Base-by-base conservation (phyloP, 2,888 invertebrate genomes). In the Pantelozetes paolii region DNA sequence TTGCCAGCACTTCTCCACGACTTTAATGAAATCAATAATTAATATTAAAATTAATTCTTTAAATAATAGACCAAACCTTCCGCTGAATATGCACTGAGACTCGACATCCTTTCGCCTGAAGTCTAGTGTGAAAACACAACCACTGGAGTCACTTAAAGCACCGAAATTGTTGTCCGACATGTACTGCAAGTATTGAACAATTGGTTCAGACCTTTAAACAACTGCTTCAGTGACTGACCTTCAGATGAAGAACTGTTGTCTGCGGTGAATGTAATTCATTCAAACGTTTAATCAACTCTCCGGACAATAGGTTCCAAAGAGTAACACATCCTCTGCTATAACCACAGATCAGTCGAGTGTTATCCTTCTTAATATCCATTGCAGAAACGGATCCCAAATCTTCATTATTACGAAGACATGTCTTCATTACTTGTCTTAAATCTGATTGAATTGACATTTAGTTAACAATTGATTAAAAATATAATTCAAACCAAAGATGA, bases 21-120 rank as follows among this genome's bases (percentile, higher is more conserved):
- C 95, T 94, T 42, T 13, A 79, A 78, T n/a, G 15, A 11, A 20
- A 72, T 42, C 1, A 1, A 26, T 26, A 20, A 20, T 13, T 3
- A 40, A 72, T 6, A 40, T 9, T 23, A 50, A 70, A 1, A 6
- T 11, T 72, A 1, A 11, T n/a, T 3, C 11, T n/a, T 50, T 40
- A 28, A 20, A 48, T 9, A 71, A 67, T 70, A 20, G 28, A 54
- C 40, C 26, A 64, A 77, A 82, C 82, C 84, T 84, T 76, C 98
- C 98, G 45, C 97, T 96, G 83, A 99, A 99, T 20, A 99, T 85
- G 82, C 98, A 97, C 72, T 92, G 90, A 0, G 94, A 91, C 76
- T 92, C 90, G 82, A 92, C 92, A 0, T 91, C 90, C 59, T 95
- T 86, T 48, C 94, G 90, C 18, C 91, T 92, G 81, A 96, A 95